Conservation (phyloP, 2,888 invertebrate genomes). For the Linyphia triangularis region DNA sequence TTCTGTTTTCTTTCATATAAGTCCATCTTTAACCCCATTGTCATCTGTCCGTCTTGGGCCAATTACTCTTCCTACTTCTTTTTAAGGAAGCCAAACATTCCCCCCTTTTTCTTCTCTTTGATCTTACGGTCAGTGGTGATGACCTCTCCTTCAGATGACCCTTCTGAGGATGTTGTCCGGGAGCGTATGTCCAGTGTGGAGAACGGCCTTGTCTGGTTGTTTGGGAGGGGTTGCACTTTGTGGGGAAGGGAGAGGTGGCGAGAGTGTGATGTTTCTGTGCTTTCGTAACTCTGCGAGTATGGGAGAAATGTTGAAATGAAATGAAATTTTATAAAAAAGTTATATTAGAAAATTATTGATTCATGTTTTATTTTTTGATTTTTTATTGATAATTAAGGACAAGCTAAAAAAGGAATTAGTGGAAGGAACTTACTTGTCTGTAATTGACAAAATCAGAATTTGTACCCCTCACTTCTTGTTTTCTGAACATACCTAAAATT, state of each 20-base stretch:
- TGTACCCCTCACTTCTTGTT: constrained; percentile 54
- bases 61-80: constrained; percentile 77
- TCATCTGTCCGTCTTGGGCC: background rate
- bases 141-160: constrained; percentile 75
- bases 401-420: background rate
- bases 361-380: background rate
- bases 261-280: constrained; percentile 51
- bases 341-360: background rate
- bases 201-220: constrained; percentile 42
- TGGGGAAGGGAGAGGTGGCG: constrained; percentile 76
- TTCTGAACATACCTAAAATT: constrained; percentile 58
- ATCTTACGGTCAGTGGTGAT: constrained; percentile 77
- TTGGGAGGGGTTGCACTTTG: constrained; percentile 62
- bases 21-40: no score
- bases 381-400: background rate
- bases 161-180: constrained; percentile 72
- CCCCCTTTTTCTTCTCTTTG: constrained; percentile 78
- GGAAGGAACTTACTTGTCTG: constrained; percentile 43
- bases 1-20: no score
- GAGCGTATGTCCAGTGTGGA: constrained; percentile 62
- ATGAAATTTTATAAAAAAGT: background rate
- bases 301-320: background rate
- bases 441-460: constrained; percentile 62
- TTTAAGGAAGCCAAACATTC: constrained; percentile 79
- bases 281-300: constrained; percentile 47